These are phyloP conservation scores for Phylloscopus trochilus DNA, from an alignment of 2,113 vertebrate species.

Conservation along the genomic window DNA sequence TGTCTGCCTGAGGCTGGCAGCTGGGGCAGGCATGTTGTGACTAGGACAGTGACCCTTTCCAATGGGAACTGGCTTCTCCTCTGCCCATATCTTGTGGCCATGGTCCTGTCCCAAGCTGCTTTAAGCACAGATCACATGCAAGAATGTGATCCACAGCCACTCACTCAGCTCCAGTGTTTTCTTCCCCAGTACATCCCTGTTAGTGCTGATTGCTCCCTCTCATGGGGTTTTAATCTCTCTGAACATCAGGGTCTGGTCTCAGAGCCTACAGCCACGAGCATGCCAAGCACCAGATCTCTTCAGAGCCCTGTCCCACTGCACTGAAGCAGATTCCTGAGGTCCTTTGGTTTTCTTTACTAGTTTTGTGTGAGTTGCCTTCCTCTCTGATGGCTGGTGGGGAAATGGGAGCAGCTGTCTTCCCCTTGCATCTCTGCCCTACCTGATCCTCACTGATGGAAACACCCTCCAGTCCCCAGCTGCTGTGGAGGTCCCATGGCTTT, in stretches of 20 bases:
- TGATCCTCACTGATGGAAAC: background rate
- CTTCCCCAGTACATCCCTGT: background rate
- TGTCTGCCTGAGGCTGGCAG: background rate
- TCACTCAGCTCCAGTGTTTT: fast-evolving
- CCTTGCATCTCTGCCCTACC: background rate
- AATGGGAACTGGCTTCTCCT: background rate
- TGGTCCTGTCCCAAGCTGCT: background rate
- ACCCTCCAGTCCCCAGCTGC: background rate
- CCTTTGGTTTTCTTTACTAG: background rate
- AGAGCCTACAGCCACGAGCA: background rate
- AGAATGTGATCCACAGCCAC: background rate
- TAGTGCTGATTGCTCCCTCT: background rate
- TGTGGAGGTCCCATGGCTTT: background rate
- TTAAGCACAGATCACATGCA: background rate
- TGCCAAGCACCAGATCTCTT: background rate
- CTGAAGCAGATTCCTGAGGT: background rate
- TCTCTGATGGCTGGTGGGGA: background rate
- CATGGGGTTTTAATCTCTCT: background rate
- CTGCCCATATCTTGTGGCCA: background rate
- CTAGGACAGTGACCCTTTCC: background rate
- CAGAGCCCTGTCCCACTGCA: too few relatives aligned
- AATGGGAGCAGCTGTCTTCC: background rate
- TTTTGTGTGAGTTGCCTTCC: background rate
- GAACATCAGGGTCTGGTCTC: background rate
- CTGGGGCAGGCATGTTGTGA: background rate